phyloP scores from a whole-genome alignment of 2,888 invertebrate genomes.

The Andrena bicolor region DNA sequence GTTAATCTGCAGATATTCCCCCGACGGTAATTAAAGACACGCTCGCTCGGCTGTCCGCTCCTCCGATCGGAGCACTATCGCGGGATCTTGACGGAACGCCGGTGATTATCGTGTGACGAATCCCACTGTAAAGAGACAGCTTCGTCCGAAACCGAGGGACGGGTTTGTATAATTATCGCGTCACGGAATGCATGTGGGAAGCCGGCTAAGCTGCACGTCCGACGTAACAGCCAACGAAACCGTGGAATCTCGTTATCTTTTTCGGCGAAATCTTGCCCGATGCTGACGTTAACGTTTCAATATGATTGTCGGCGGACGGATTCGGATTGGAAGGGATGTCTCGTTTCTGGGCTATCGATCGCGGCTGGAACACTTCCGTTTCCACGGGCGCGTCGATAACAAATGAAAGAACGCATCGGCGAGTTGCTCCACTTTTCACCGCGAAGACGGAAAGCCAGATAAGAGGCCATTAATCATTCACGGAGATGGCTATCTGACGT shows the following conservation, averaged over 20 bases:
- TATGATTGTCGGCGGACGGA: neutral
- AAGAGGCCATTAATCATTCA: constrained; percentile 58
- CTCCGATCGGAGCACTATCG: constrained; percentile 34
- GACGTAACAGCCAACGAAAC: constrained; percentile 1
- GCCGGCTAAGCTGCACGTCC: neutral
- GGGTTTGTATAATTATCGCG: constrained; percentile 55
- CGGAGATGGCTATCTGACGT: constrained; percentile 49
- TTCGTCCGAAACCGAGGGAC: constrained; percentile 37
- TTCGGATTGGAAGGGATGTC: neutral
- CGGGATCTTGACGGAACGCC: constrained; percentile 57
- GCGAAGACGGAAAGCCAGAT: constrained; percentile 31
- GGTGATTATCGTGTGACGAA: constrained; percentile 66
- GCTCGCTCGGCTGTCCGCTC: constrained; percentile 49
- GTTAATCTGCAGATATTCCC: constrained; percentile 71
- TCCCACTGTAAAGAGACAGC: constrained; percentile 40
- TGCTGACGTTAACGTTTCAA: neutral
- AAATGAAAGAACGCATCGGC: constrained; percentile 35
- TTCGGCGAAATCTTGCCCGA: neutral
- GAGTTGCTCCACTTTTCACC: constrained; percentile 10
- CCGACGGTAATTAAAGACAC: constrained; percentile 71
- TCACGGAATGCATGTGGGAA: constrained; percentile 25
- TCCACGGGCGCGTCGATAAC: constrained; percentile 29
- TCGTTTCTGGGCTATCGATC: constrained; percentile 14
- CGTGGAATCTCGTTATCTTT: neutral
- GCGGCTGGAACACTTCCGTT: constrained; percentile 9